A percentile compares a stretch with the other conserved stretches of the same genome.
Conservation (phyloP, 2,113 vertebrate species). For the Bombycilla garrulus region DNA sequence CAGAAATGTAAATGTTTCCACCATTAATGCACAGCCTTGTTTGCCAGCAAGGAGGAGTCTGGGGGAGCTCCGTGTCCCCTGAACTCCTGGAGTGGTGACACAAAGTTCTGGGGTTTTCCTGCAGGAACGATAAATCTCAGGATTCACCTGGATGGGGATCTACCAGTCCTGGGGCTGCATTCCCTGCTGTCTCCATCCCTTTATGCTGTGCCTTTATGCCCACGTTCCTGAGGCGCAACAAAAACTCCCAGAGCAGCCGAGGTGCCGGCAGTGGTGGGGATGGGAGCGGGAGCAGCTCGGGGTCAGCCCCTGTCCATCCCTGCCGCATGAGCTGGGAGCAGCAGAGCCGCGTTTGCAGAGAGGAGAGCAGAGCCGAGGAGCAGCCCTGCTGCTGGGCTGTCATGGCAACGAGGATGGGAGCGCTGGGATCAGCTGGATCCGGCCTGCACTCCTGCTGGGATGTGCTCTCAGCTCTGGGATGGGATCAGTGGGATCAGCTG, state of each 20-base stretch:
- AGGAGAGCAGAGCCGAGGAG: neutral
- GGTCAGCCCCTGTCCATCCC: neutral
- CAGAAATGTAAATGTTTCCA: neutral
- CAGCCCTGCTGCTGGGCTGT: neutral
- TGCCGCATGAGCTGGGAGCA: neutral
- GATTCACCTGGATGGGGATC: neutral
- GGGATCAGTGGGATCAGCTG: no score
- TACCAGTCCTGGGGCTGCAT: neutral
- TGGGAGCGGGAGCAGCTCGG: neutral
- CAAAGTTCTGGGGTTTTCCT: neutral
- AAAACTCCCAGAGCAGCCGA: neutral
- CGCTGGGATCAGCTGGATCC: no score
- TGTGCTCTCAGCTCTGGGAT: no score
- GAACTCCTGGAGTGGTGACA: neutral
- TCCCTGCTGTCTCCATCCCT: neutral
- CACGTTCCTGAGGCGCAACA: neutral
- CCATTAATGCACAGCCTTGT: neutral
- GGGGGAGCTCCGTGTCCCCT: neutral
- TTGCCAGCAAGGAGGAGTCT: neutral
- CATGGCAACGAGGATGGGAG: neutral
- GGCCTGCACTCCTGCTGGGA: no score
- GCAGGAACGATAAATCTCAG: neutral
- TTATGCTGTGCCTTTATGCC: neutral
- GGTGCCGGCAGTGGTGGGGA: neutral
- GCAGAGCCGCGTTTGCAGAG: neutral